These are phyloP conservation scores for Pheosia gnoma DNA, from an alignment of 2,888 invertebrate genomes.

Conservation along the genomic window DNA sequence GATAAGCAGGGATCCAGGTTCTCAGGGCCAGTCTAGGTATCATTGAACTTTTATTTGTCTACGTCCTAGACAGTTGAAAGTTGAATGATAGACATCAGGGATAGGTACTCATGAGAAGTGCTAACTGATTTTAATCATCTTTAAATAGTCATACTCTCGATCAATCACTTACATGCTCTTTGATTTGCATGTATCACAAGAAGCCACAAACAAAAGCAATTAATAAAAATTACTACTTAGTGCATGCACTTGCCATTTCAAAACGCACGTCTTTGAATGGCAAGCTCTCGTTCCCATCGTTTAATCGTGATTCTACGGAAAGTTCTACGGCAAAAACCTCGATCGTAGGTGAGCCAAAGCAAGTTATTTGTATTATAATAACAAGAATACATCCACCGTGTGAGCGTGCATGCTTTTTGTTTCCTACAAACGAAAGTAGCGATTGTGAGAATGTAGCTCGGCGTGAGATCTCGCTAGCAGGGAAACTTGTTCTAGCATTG, in stretches of 20 bases:
- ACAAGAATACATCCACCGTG: slow-evolving; percentile 64
- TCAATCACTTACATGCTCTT: too few species aligned
- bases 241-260: slow-evolving; percentile 41
- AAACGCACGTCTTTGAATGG: slow-evolving; percentile 35
- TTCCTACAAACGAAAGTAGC: slow-evolving; percentile 80
- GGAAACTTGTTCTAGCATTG: slow-evolving; percentile 76
- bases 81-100: too few species aligned
- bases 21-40: too few species aligned
- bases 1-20: too few species aligned
- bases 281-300: slow-evolving; percentile 46
- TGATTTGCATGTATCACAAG: too few species aligned
- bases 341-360: slow-evolving; percentile 30
- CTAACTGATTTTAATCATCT: too few species aligned
- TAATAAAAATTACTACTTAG: slow-evolving; percentile 20
- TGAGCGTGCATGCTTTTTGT: slow-evolving; percentile 77
- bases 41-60: too few species aligned
- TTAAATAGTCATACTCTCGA: too few species aligned
- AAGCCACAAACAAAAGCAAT: too few species aligned
- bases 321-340: slow-evolving; percentile 61
- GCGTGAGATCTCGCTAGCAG: slow-evolving; percentile 47
- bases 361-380: slow-evolving; percentile 54
- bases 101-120: too few species aligned
- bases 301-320: slow-evolving; percentile 56
- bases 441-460: slow-evolving; percentile 74
- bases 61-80: too few species aligned